phyloP scores from a whole-genome alignment of 2,797 vertebrate genomes.

The Menidia menidia region DNA sequence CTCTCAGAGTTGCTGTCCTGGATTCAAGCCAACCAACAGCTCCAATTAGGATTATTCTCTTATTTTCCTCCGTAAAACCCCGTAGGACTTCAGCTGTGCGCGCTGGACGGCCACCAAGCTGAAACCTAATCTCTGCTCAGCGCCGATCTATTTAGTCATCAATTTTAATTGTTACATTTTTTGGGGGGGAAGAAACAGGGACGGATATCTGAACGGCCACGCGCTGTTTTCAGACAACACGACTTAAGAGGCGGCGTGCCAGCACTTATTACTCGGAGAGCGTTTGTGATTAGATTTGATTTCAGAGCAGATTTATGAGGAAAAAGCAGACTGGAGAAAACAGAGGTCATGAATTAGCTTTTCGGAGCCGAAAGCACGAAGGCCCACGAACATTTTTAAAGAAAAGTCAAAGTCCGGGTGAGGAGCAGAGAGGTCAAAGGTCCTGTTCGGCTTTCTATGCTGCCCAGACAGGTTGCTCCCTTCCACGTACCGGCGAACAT shows the following conservation, averaged over 20 bases:
- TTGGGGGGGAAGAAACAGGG: not conserved
- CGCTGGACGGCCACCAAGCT: not conserved
- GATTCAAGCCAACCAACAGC: not conserved
- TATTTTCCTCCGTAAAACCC: not conserved
- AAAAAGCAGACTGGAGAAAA: not conserved
- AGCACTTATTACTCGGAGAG: not conserved
- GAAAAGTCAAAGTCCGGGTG: too few relatives aligned
- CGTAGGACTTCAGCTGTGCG: too few relatives aligned
- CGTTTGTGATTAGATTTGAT: not conserved
- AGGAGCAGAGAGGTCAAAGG: too few relatives aligned
- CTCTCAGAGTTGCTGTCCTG: not conserved
- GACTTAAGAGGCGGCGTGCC: not conserved
- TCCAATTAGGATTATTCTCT: not conserved
- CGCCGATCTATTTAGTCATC: not conserved
- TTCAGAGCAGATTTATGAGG: not conserved
- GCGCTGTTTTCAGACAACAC: too few relatives aligned
- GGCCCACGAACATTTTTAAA: too few relatives aligned
- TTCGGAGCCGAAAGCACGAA: not conserved
- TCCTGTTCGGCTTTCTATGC: too few relatives aligned
- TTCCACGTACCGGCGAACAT: conserved; percentile 86
- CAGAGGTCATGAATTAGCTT: not conserved
- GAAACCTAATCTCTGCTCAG: not conserved
- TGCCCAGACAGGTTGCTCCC: too few relatives aligned
- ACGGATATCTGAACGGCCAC: not conserved
- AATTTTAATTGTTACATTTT: not conserved